A percentile compares a stretch with the other conserved stretches of the same genome.
These are phyloP conservation scores for Gibbula magus DNA, from an alignment of 2,888 invertebrate species.

Conservation along the genomic window DNA sequence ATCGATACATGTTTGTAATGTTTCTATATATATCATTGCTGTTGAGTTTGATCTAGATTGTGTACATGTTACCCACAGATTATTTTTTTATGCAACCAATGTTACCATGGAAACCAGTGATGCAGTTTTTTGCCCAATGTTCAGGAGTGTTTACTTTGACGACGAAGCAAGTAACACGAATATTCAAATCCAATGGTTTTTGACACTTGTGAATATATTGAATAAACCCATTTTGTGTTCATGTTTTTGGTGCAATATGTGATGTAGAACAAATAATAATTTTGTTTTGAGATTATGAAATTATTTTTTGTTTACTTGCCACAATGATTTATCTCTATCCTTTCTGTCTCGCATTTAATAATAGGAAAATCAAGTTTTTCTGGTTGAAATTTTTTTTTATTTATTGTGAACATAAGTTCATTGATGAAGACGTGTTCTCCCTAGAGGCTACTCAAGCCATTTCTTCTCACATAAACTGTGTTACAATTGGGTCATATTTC, in stretches of 20 bases:
- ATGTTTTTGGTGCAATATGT: neutral
- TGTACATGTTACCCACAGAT: constrained; percentile 17
- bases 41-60: constrained; percentile 18
- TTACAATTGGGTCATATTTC: no score
- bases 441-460: no score
- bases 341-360: no score
- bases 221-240: neutral
- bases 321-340: no score
- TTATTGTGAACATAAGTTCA: no score
- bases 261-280: no score
- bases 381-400: no score
- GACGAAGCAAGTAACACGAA: constrained; percentile 16
- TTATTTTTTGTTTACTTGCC: no score
- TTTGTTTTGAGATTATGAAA: no score
- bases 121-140: neutral
- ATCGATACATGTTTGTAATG: neutral
- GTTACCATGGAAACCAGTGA: constrained; percentile 17
- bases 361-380: no score
- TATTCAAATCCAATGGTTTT: neutral
- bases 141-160: constrained; percentile 12
- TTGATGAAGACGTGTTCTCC: no score
- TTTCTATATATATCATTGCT: neutral
- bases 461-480: no score
- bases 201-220: neutral
- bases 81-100: constrained; percentile 14